These are phyloP conservation scores for Drosophila lini DNA, from an alignment of 1,140 invertebrate species.

Conservation along the genomic window DNA sequence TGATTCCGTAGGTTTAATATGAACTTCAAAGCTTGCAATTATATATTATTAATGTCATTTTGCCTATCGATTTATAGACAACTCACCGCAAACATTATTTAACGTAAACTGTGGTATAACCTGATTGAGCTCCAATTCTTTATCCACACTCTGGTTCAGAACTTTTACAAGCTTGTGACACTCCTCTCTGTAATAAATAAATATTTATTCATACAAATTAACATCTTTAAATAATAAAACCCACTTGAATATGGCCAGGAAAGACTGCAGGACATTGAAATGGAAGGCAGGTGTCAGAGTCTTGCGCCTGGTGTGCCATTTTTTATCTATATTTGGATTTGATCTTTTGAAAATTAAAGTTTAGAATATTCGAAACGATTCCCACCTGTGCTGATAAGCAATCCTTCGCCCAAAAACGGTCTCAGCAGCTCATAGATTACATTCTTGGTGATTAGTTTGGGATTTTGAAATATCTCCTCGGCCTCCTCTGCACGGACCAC, in stretches of 20 bases:
- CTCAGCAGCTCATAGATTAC: conserved; percentile 85
- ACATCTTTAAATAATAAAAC: not conserved
- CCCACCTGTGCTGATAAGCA: conserved; percentile 87
- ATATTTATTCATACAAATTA: too few species aligned
- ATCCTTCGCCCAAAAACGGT: conserved; percentile 88
- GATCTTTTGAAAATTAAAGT: not conserved
- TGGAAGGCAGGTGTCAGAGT: conserved; percentile 95
- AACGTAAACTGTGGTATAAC: conserved; percentile 89
- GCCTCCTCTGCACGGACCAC: conserved; percentile 67
- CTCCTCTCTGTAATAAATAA: conserved; percentile 46
- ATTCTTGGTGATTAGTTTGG: conserved; percentile 66
- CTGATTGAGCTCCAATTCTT: conserved; percentile 84
- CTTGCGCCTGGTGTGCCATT: conserved; percentile 93
- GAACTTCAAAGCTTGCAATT: not conserved
- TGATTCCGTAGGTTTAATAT: conserved; percentile 1
- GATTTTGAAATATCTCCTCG: conserved; percentile 68
- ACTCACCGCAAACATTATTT: conserved; percentile 90
- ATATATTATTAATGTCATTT: not conserved
- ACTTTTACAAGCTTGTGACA: conserved; percentile 63
- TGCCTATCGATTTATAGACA: not conserved
- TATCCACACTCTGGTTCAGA: conserved; percentile 35
- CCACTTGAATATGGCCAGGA: conserved; percentile 1
- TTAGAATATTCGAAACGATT: too few species aligned
- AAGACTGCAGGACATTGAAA: conserved; percentile 88
- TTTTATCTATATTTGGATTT: conserved; percentile 41